Evolutionary conservation across 1,140 invertebrate genomes (phyloP), one percentile per base, ranked within the genome.

Genomic region (Schlechtendalia chinensis): DNA sequence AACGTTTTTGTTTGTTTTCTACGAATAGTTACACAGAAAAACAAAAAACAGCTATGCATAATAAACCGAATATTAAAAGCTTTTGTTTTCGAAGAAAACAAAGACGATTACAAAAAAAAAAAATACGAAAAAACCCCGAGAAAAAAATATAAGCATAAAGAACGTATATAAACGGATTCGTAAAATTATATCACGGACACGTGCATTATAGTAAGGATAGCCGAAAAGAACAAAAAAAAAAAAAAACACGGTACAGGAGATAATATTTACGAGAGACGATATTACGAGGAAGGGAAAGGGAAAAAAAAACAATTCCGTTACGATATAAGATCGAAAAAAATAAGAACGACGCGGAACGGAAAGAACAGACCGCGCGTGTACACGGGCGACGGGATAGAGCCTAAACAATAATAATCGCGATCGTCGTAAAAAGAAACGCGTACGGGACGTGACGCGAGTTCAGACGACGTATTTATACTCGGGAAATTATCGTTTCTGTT

Each of bases 371-470:
- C 72, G 39, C 71, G 71, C 58, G n/a, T n/a, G n/a, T n/a, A n/a
- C n/a, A n/a, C n/a, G n/a, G n/a, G n/a, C n/a, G n/a, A n/a, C n/a
- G n/a, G n/a, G n/a, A n/a, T n/a, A 75, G 11, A 58, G 22, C 1
- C 27, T 27, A 75, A 39, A 39, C 8, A 77, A 69, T 19, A 45
- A 77, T 77, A 77, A 77, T 77, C 74, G 59, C 17, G 56, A 77
- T 77, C 14, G 59, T 77, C n/a, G 32, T 58, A 77, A 59, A 77
- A 61, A 77, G 29, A 56, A 74, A 74, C 59, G 32, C 32, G 5
- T 16, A 61, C 29, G n/a, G n/a, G 29, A 75, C 72, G 74, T 77
- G 74, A 77, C 39, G 24, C 19, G 74, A 45, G 17, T 77, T 17
- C 22, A 39, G 17, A 58, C 32, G n/a, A 58, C 24, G 45, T 59